phyloP scores from a whole-genome alignment of 2,888 invertebrate genomes.

The Nomada fabriciana region DNA sequence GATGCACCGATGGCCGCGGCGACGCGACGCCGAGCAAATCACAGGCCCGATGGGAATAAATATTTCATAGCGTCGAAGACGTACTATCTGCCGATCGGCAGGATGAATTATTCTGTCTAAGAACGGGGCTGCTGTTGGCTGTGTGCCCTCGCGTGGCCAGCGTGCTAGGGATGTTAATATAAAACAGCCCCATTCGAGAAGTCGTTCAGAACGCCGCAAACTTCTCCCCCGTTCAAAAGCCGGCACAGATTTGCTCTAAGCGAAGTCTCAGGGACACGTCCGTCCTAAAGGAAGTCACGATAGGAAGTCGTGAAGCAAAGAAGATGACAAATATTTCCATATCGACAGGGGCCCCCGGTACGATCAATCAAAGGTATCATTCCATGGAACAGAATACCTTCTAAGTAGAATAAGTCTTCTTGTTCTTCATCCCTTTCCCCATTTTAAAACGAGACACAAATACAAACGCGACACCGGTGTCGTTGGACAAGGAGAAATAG shows the following conservation, averaged over 20 bases:
- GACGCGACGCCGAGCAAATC: constrained; percentile 40
- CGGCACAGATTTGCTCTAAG: constrained; percentile 5
- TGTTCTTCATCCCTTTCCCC: background rate
- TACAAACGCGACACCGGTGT: background rate
- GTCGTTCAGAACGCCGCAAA: background rate
- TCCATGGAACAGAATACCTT: background rate
- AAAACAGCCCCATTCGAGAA: background rate
- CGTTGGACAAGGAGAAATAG: background rate
- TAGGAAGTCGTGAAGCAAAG: background rate
- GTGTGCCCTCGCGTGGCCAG: background rate
- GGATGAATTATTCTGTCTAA: constrained; percentile 51
- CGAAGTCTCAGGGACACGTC: background rate
- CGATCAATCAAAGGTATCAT: constrained; percentile 44
- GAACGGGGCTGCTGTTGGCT: constrained; percentile 8
- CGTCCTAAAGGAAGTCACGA: background rate
- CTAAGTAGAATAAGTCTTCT: no score
- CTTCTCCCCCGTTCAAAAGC: background rate
- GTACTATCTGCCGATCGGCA: constrained; percentile 20
- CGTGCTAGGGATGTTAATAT: constrained; percentile 40
- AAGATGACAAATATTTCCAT: constrained; percentile 50
- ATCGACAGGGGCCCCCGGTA: constrained; percentile 11
- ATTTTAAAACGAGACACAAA: background rate
- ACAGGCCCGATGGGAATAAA: constrained; percentile 44
- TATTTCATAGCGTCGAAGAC: constrained; percentile 54
- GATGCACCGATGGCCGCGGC: constrained; percentile 7